phyloP scores from a whole-genome alignment of 2,888 invertebrate species.

The Odontothrips loti region DNA sequence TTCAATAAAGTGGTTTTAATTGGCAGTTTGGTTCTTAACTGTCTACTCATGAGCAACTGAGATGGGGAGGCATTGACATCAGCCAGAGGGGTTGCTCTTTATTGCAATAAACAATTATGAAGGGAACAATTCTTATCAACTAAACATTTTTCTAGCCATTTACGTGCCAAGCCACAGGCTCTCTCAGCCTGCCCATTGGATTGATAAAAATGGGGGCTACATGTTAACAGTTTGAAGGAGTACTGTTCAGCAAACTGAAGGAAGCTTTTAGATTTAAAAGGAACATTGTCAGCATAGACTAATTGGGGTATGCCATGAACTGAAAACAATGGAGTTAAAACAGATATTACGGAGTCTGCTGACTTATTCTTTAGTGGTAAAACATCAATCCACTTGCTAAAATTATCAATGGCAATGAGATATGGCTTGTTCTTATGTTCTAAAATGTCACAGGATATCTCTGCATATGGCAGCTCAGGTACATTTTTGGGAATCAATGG shows the following conservation, averaged over 20 bases:
- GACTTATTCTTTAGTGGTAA: background rate
- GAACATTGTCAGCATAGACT: constrained; percentile 22
- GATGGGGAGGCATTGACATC: too few species aligned
- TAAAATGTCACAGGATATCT: constrained; percentile 11
- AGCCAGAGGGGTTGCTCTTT: too few species aligned
- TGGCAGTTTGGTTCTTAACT: too few species aligned
- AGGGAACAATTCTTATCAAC: background rate
- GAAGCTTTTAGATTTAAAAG: background rate
- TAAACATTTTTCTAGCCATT: background rate
- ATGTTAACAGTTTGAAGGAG: background rate
- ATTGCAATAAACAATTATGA: too few species aligned
- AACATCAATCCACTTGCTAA: constrained; percentile 28
- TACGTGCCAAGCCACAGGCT: background rate
- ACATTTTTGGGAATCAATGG: background rate
- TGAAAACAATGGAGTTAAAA: constrained; percentile 13
- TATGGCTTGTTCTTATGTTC: background rate
- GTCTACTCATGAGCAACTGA: too few species aligned
- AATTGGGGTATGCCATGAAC: background rate
- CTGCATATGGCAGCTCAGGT: constrained; percentile 15
- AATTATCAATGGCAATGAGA: constrained; percentile 26
- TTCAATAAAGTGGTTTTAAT: background rate
- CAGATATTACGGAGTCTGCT: background rate
- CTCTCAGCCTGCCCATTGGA: constrained; percentile 15
- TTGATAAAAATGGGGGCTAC: constrained; percentile 10
- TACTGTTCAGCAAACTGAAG: background rate